Evolutionary conservation across 2,888 invertebrate genomes (phyloP).

Genomic region (Charanyca ferruginea): DNA sequence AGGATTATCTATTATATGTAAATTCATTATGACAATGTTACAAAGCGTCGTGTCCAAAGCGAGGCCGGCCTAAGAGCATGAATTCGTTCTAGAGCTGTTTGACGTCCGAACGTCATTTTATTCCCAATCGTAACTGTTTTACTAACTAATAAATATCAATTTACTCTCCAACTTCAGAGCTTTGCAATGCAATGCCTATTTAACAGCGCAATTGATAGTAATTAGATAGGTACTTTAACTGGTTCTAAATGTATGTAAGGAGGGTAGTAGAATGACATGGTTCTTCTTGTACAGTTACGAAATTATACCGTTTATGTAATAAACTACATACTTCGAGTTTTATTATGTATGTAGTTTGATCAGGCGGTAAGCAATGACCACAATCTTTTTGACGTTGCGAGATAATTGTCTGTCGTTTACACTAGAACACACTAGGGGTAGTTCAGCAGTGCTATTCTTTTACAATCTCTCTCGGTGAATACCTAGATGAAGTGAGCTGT

Average conservation of each 20-base stretch:
- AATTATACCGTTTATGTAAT: constrained; percentile 52
- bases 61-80: no score
- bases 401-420: background rate
- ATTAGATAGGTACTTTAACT: constrained; percentile 32
- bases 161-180: background rate
- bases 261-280: constrained; percentile 35
- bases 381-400: background rate
- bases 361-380: background rate
- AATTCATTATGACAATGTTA: no score
- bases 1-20: no score
- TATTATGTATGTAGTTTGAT: constrained; percentile 13
- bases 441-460: no score
- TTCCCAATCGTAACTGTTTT: background rate
- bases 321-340: constrained; percentile 6
- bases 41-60: no score
- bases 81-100: background rate
- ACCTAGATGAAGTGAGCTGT: no score
- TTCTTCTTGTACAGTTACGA: constrained; percentile 45
- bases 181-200: background rate
- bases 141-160: background rate
- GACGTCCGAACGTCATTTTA: background rate
- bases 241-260: constrained; percentile 36
- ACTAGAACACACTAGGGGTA: no score
- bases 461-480: no score
- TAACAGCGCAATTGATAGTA: constrained; percentile 15